Percentiles rank a stretch among this genome's conserved stretches.
These are phyloP conservation scores for Nebria ingens DNA, from an alignment of 1,140 invertebrate genomes.

Conservation along the genomic window DNA sequence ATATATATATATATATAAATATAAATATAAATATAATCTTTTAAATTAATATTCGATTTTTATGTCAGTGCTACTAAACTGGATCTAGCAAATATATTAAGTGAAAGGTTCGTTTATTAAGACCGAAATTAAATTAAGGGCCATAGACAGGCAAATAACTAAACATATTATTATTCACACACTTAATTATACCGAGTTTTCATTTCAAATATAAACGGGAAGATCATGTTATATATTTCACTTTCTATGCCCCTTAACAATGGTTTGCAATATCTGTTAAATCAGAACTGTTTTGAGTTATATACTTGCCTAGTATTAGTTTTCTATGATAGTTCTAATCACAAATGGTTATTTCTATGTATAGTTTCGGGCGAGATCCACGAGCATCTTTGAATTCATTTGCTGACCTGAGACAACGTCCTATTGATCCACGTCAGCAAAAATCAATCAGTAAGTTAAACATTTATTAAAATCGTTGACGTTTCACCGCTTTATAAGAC, in stretches of 20 bases:
- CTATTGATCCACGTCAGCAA: slow-evolving; percentile 50
- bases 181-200: too few species aligned
- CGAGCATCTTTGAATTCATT: slow-evolving; percentile 35
- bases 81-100: neutral
- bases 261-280: too few species aligned
- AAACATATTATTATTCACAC: too few species aligned
- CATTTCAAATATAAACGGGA: too few species aligned
- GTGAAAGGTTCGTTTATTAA: neutral
- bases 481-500: too few species aligned
- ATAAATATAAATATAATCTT: neutral
- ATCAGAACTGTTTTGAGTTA: neutral
- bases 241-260: too few species aligned
- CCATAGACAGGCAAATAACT: too few species aligned
- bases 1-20: neutral
- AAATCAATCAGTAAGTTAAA: slow-evolving; percentile 37
- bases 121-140: too few species aligned
- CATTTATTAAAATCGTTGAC: too few species aligned
- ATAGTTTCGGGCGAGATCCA: slow-evolving; percentile 46
- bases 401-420: slow-evolving; percentile 53
- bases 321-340: slow-evolving; percentile 3
- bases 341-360: slow-evolving; percentile 16
- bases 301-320: neutral
- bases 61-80: slow-evolving; percentile 16
- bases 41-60: slow-evolving; percentile 15
- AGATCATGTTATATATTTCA: neutral